Conservation (phyloP, 2,888 invertebrate genomes). For the Yponomeuta malinellus region DNA sequence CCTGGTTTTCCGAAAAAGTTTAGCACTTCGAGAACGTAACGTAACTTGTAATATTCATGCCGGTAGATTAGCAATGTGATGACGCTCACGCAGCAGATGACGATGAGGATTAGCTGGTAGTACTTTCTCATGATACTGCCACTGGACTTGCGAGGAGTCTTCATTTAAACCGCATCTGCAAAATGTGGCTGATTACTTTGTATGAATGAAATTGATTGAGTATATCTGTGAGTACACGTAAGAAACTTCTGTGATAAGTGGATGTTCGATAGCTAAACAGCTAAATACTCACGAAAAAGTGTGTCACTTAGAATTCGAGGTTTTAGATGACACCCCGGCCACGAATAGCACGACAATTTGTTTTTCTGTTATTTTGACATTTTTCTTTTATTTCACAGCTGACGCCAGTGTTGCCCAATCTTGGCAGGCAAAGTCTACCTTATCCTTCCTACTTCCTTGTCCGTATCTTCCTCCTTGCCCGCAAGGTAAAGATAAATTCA, state of each 20-base stretch:
- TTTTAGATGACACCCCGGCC: too few species aligned
- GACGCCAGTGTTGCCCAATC: too few species aligned
- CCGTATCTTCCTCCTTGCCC: too few species aligned
- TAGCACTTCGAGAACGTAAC: conserved; percentile 89
- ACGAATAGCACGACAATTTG: too few species aligned
- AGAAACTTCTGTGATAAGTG: neutral
- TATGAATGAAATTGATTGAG: neutral
- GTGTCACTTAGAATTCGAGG: too few species aligned
- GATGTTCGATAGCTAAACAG: too few species aligned
- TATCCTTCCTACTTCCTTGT: too few species aligned
- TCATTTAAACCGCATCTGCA: conserved; percentile 53
- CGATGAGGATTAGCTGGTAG: conserved; percentile 83
- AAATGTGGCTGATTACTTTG: conserved; percentile 18
- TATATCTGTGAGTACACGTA: neutral
- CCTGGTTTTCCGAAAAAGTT: conserved; percentile 89
- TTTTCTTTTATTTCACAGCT: too few species aligned
- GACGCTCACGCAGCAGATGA: conserved; percentile 83
- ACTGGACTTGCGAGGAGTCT: conserved; percentile 52
- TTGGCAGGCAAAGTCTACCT: too few species aligned
- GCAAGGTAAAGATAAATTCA: too few species aligned
- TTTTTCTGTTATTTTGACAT: too few species aligned
- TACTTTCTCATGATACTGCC: conserved; percentile 85
- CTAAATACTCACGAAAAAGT: too few species aligned
- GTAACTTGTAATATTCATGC: conserved; percentile 88
- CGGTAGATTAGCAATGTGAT: conserved; percentile 86